Evolutionary conservation across 1,140 invertebrate species (phyloP), one percentile per base, ranked within the genome.

Genomic region (Hermetia illucens): DNA sequence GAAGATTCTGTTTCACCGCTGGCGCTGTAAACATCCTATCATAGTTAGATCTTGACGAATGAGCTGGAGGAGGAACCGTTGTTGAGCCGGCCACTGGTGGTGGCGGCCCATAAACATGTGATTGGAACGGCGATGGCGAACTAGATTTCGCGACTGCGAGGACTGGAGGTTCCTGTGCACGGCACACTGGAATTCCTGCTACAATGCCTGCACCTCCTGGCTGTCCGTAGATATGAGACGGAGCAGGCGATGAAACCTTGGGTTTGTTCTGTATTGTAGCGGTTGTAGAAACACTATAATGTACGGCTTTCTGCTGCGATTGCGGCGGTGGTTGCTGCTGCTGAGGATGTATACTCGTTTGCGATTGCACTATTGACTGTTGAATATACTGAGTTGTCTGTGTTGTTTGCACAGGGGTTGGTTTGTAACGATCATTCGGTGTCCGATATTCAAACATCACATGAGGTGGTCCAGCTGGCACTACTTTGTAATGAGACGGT

Each of bases 241-340:
- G 72, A 31, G 74, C 72, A 4, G 75, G 75, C 47, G 72, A 75
- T 48, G 68, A 73, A 3, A 78, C 74, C 63, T 76, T 77, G 1
- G 72, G 66, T 46, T 76, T 76, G 0, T n/a, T 16, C 21, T 39
- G 38, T 12, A 15, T 2, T 9, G 13, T 34, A 21, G 20, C 15
- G 25, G 12, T 18, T 4, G 21, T 6, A 10, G 38, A 18, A 22
- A 9, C 13, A 16, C 30, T 32, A 16, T 5, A 32, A 32, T 6
- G 30, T 5, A 32, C 24, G n/a, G 6, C n/a, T 21, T 52, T 52
- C 4, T 49, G 58, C 37, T 61, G 54, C 4, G 44, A 44, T 32
- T 51, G 51, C 22, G 66, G 68, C 6, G 62, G 58, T 17, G 58
- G 58, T 36, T 63, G 62, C 38, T 61, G 53, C 41, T 64, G 64